These are phyloP conservation scores for Botia almorhae DNA, from an alignment of 2,797 vertebrate species.

Conservation along the genomic window DNA sequence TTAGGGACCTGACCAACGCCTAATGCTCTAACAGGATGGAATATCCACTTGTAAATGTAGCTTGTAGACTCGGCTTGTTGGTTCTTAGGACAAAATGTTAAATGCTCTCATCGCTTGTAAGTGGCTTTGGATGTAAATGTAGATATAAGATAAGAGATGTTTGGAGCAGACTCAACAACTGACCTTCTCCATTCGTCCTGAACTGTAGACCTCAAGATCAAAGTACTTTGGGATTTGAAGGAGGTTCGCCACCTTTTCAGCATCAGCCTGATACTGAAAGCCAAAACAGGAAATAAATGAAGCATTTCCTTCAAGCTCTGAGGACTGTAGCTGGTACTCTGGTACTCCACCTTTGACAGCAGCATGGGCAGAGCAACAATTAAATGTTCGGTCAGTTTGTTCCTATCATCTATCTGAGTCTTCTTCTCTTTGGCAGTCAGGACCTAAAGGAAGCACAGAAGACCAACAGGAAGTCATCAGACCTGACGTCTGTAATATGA, in stretches of 20 bases:
- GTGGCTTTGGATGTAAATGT: too few relatives aligned
- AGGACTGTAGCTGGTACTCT: background rate
- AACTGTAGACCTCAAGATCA: slow-evolving; percentile 98
- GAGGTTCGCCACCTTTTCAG: slow-evolving; percentile 98
- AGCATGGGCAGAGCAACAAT: slow-evolving; percentile 99
- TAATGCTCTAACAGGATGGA: too few relatives aligned
- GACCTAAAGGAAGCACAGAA: slow-evolving; percentile 79
- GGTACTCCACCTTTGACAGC: slow-evolving; percentile 88
- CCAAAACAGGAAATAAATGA: background rate
- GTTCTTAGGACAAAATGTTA: too few relatives aligned
- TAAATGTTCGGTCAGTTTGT: slow-evolving; percentile 98
- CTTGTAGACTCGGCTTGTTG: too few relatives aligned
- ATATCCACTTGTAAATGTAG: too few relatives aligned
- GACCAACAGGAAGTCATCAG: background rate
- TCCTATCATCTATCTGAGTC: slow-evolving; percentile 98
- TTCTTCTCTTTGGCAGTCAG: slow-evolving; percentile 98
- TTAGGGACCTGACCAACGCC: background rate
- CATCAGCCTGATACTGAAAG: slow-evolving; percentile 58
- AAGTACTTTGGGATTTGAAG: slow-evolving; percentile 97
- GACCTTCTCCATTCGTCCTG: slow-evolving; percentile 90
- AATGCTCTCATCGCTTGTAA: too few relatives aligned
- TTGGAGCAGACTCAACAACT: background rate
- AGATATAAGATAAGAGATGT: background rate
- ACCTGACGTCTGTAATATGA: background rate
- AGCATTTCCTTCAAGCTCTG: background rate